Evolutionary conservation across 92 coral and sea anemone species (phyloP), one percentile per base, ranked within the genome.

Genomic region (Blastomussa wellsi): DNA sequence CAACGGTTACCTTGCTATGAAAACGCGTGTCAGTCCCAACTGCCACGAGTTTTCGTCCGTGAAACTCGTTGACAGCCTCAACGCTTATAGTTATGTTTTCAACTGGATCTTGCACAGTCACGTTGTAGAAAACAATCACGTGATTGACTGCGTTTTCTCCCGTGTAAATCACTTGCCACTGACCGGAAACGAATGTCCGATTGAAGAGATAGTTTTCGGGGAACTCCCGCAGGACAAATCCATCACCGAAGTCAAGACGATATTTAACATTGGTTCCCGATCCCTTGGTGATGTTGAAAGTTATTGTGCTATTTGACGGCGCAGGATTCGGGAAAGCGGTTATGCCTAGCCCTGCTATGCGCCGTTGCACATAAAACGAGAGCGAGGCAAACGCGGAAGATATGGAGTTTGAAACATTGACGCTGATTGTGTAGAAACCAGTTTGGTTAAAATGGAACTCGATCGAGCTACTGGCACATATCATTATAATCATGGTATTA

Each of bases 251-350:
- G 72, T 90, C 89, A n/a, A 94, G 82, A 6, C 88, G 70, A 84
- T 94, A 96, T 24, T 74, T 88, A 53, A 91, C 93, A 69, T 89
- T 84, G 51, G 92, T 89, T 49, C 98, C 98, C 37, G 96, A 75
- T 33, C 90, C 92, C 78, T 86, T 93, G 32, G 91, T 82, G 60
- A 96, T 72, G 70, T 91, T 83, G 70, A 96, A 96, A 22, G 89
- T 80, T 47, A 94, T 90, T 13, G 89, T 87, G 42, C 90, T 53
- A 70, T 93, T 92, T 4, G 98, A 86, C n/a, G 88, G 92, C 62
- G 95, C 98, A 39, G 98, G 98, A 85, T 92, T 94, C 39, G 97
- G 93, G 57, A 76, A 88, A 53, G 98, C 91, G 80, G 55, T 90
- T 69, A 96, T 82, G 0, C 88, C 80, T 29, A 96, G 83, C 26